phyloP scores from a whole-genome alignment of 92 coral and sea anemone species.

The Diadumene lineata region DNA sequence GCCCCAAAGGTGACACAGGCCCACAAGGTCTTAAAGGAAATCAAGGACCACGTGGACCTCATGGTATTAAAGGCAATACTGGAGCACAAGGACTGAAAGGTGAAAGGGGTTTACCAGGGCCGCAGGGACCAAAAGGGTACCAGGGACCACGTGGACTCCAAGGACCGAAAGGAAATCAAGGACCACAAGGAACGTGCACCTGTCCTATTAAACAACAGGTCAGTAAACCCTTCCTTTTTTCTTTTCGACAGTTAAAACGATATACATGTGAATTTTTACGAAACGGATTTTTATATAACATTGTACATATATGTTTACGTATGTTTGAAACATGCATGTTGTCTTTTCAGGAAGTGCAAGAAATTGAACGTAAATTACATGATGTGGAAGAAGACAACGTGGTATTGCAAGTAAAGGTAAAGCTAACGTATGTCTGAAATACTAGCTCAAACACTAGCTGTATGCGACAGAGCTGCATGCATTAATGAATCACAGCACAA shows the following conservation, averaged over 20 bases:
- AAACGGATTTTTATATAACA: too few species aligned
- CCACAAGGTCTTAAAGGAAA: neutral
- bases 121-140: neutral
- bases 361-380: neutral
- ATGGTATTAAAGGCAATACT: neutral
- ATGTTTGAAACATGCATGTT: neutral
- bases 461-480: too few species aligned
- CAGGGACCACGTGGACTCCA: neutral
- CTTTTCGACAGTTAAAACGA: too few species aligned
- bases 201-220: neutral
- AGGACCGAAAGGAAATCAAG: neutral
- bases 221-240: too few species aligned
- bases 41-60: neutral
- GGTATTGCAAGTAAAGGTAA: neutral
- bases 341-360: neutral
- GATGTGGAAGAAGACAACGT: conserved; percentile 4
- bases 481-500: too few species aligned
- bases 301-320: neutral
- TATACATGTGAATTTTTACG: too few species aligned
- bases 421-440: too few species aligned
- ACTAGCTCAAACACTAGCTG: too few species aligned
- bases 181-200: neutral
- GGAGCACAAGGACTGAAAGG: conserved; percentile 2
- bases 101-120: conserved; percentile 1
- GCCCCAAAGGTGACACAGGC: too few species aligned